Base-by-base conservation (phyloP, 2,113 vertebrate species). In the Chitala chitala region DNA sequence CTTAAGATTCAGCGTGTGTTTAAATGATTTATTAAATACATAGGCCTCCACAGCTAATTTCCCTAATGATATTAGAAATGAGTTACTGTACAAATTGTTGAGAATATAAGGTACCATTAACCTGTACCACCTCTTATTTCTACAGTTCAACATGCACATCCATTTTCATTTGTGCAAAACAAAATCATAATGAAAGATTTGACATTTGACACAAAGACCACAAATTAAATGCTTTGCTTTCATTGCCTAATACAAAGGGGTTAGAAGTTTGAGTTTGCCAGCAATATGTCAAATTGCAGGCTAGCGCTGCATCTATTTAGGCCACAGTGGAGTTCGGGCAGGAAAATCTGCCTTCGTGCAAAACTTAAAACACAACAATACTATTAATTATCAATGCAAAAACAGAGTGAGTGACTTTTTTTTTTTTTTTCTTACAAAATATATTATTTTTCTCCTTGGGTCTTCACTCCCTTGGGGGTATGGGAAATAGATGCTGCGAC, bases 401-500 rank as follows among this genome's bases (percentile, higher is more conserved):
- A 78, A n/a, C 61, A 63, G 73, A 15, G 48, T 46, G 29, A 53
- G 73, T 56, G 68, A 80, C 75, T 76, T 58, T 79, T 75, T 69
- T 56, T 71, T 82, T 74, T 76, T 58, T 79, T 75, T 69, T 81
- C 85, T 85, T 80, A 85, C 79, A 85, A 87, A 82, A 85, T 79
- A 82, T 82, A 88, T 89, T 85, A 85, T 89, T 89, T 88, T 81
- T 85, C 91, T 87, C 84, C 90, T 85, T 91, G 82, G 88, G 86
- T 84, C 90, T 89, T 87, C 81, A 80, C 84, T 89, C 86, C 91
- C 92, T 88, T 82, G 86, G 87, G 95, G 90, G 87, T 88, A 91
- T 78, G 87, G 88, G 93, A 94, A 93, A 97, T 94, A 94, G 94
- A 94, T 95, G 93, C 91, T 92, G 88, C 92, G 92, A 94, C 92